phyloP scores from a whole-genome alignment of 53 echinoderm and acorn worm genomes.

The Apostichopus leukothele region DNA sequence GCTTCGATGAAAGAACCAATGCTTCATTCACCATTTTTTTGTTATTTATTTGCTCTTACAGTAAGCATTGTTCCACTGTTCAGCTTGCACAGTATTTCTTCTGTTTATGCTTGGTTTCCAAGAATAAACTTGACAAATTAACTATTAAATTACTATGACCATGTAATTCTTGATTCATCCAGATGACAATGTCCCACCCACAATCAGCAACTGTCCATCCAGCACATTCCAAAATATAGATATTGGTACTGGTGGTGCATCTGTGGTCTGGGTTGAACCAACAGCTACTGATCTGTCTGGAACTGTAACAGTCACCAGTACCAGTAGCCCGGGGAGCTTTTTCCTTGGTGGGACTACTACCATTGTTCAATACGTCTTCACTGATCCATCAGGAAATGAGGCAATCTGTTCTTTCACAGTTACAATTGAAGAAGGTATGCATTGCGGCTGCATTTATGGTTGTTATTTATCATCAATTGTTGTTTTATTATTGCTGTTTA shows the following conservation, averaged over 20 bases:
- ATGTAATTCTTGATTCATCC: neutral
- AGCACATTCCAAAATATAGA: neutral
- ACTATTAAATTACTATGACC: too few species aligned
- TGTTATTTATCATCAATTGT: too few species aligned
- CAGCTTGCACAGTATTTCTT: too few species aligned
- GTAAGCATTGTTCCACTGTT: too few species aligned
- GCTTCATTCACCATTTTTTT: too few species aligned
- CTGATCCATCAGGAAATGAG: conserved; percentile 11
- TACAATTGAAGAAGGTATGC: conserved; percentile 11
- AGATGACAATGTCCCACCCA: conserved; percentile 43
- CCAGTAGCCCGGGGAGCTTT: neutral
- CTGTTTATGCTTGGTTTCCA: too few species aligned
- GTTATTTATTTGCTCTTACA: too few species aligned
- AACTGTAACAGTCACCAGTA: neutral
- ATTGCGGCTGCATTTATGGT: too few species aligned
- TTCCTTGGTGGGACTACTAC: conserved; percentile 40
- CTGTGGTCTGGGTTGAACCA: conserved; percentile 29
- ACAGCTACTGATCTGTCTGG: conserved; percentile 38
- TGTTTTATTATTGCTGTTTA: too few species aligned
- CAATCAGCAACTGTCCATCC: conserved; percentile 34
- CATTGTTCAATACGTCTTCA: neutral
- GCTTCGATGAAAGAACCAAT: too few species aligned
- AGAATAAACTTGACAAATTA: too few species aligned
- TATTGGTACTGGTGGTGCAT: neutral
- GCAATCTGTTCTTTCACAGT: neutral